Evolutionary conservation across 2,888 invertebrate genomes (phyloP).

Genomic region (Drosophila putrida): DNA sequence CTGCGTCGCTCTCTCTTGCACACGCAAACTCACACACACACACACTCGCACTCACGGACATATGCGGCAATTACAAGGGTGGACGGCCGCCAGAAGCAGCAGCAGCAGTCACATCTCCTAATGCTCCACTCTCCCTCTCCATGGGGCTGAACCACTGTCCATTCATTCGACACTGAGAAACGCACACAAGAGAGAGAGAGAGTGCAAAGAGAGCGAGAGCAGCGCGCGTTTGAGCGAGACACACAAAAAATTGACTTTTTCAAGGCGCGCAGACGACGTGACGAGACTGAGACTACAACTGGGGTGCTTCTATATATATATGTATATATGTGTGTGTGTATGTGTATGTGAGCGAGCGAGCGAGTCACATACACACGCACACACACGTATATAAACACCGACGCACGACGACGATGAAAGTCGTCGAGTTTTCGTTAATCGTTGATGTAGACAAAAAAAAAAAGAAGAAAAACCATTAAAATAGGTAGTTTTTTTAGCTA

Average conservation of each 20-base stretch:
- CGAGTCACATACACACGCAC: conserved; percentile 42
- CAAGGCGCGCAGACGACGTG: conserved; percentile 66
- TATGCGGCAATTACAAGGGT: conserved; percentile 75
- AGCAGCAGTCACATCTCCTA: conserved; percentile 20
- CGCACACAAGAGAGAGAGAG: conserved; percentile 25
- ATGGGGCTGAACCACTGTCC: conserved; percentile 57
- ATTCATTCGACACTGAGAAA: conserved; percentile 61
- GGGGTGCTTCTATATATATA: conserved; percentile 46
- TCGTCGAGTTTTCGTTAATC: conserved; percentile 82
- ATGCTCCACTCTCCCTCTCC: conserved; percentile 32
- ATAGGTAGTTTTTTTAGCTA: conserved; percentile 65
- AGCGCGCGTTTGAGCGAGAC: conserved; percentile 47
- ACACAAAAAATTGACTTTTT: conserved; percentile 69
- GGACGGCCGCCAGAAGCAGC: conserved; percentile 57
- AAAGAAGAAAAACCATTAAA: too few species aligned
- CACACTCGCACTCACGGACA: conserved; percentile 40
- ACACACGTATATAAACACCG: conserved; percentile 52
- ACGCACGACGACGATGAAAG: conserved; percentile 77
- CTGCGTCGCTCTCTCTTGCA: conserved; percentile 46
- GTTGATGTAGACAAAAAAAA: conserved; percentile 82
- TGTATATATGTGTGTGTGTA: too few species aligned
- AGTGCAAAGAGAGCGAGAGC: conserved; percentile 21
- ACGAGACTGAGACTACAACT: conserved; percentile 44
- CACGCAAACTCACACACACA: conserved; percentile 37
- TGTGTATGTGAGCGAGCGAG: conserved; percentile 33